Evolutionary conservation across 1,140 invertebrate species (phyloP), one percentile per base, ranked within the genome.

Genomic region (Drosophila hydei): DNA sequence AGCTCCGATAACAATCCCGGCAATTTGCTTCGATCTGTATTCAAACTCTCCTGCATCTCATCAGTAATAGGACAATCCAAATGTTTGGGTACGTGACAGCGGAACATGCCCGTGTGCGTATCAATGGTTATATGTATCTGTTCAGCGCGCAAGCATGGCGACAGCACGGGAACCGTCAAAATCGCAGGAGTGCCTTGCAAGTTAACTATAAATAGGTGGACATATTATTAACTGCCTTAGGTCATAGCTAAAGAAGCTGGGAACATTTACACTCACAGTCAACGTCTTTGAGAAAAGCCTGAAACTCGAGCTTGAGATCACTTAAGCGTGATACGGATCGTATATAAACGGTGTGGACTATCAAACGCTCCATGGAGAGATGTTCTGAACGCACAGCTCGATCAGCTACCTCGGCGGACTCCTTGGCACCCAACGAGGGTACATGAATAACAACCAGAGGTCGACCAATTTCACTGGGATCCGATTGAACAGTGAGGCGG

Each of bases 271-370:
- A 92, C 93, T 93, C 92, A 94, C 95, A 96, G 91, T 96, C 95
- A 18, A 95, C 93, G 77, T 95, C 94, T 90, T 95, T 95, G 9
- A 95, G 92, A 90, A 96, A 94, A n/a, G 92, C 92, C 91, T 96
- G 94, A 27, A 97, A 89, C 85, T 97, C 95, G 67, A 96, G 94
- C 91, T 96, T 96, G n/a, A 98, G 93, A 87, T 98, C 96, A 30
- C 93, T 93, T 5, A 99, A 92, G 16, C 97, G 93, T 73, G 95
- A 95, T 54, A 96, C 94, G 0, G 97, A 98, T 63, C 98, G 93
- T 23, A 99, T 95, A 91, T 99, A 98, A 83, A 99, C 98, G 0
- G 98, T 99, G 84, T 99, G 97, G n/a, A 99, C 97, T n/a, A 99
- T 92, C 45, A 99, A 92, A 45, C 97, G 95, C 92, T 99, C 98